Conservation (phyloP, 2,113 vertebrate genomes). For the Andinoacara biseriatus region DNA sequence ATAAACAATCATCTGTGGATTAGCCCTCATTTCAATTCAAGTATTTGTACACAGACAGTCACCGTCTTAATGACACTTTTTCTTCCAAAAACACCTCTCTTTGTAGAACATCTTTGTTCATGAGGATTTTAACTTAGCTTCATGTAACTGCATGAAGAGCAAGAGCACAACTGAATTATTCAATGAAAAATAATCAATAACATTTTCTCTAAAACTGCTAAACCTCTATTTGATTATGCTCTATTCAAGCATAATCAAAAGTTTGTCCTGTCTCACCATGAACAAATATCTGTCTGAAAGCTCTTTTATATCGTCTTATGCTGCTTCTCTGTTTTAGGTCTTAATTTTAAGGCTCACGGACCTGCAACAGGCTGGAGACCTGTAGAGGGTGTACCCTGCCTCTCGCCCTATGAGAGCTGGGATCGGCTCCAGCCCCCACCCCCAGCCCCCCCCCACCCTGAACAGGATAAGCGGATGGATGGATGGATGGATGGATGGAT, state of each 20-base stretch:
- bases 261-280: too few species aligned
- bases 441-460: too few species aligned
- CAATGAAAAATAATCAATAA: neutral
- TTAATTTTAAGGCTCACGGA: too few species aligned
- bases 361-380: too few species aligned
- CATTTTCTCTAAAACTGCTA: neutral
- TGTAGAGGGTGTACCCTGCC: too few species aligned
- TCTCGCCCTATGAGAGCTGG: too few species aligned
- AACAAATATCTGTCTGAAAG: too few species aligned
- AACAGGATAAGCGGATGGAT: too few species aligned
- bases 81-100: neutral
- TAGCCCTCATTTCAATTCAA: neutral
- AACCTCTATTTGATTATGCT: too few species aligned
- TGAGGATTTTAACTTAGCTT: neutral
- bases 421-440: too few species aligned
- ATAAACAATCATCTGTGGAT: slow-evolving; percentile 4
- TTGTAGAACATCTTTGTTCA: neutral
- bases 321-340: neutral
- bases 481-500: too few species aligned
- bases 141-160: neutral
- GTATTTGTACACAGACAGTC: neutral
- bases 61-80: slow-evolving; percentile 15
- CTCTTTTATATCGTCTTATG: neutral
- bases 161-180: neutral
- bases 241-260: too few species aligned